These are phyloP conservation scores for Phasianus colchicus DNA, from an alignment of 2,113 vertebrate species.

Conservation along the genomic window DNA sequence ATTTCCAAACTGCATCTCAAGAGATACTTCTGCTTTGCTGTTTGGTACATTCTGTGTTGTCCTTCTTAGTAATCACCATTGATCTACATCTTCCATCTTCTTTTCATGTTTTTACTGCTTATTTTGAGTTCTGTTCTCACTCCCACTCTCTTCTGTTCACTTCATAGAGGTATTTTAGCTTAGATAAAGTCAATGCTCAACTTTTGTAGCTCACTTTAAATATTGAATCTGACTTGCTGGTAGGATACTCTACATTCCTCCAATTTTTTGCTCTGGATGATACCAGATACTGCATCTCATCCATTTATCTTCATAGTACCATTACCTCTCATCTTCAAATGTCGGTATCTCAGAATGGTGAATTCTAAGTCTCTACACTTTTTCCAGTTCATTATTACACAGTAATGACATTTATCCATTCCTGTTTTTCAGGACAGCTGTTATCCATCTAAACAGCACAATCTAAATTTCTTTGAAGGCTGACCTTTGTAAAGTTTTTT, in stretches of 20 bases:
- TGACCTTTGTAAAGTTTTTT: background rate
- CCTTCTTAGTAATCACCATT: background rate
- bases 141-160: slow-evolving; percentile 56
- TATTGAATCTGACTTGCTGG: background rate
- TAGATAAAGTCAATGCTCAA: slow-evolving; percentile 57
- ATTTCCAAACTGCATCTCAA: background rate
- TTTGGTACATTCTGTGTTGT: background rate
- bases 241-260: background rate
- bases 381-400: slow-evolving; percentile 46
- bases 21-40: background rate
- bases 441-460: background rate
- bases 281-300: slow-evolving; percentile 20
- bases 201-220: slow-evolving; percentile 55
- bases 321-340: slow-evolving; percentile 49
- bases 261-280: background rate
- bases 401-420: background rate
- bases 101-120: background rate
- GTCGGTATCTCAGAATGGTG: slow-evolving; percentile 26
- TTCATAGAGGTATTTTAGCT: slow-evolving; percentile 46
- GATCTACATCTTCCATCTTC: slow-evolving; percentile 47
- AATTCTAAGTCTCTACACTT: slow-evolving; percentile 54
- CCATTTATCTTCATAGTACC: slow-evolving; percentile 60
- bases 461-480: background rate
- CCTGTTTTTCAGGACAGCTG: background rate
- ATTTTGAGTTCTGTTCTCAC: slow-evolving; percentile 4